phyloP scores from a whole-genome alignment of 30 jellyfish, hydroid and myxozoan species.

The Pseudorhiza aurosa region DNA sequence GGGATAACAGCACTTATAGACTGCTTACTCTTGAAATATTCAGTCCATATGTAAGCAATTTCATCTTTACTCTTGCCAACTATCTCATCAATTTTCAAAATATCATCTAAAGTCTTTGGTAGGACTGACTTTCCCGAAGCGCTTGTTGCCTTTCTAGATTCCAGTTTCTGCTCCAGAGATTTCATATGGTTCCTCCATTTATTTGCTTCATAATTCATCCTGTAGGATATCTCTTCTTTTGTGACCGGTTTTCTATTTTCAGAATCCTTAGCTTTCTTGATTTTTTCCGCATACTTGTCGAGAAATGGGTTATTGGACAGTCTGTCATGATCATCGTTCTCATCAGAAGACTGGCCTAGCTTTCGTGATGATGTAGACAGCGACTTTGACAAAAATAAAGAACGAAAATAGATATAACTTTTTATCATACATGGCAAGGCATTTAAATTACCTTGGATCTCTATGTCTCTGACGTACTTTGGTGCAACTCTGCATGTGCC shows the following conservation, averaged over 20 bases:
- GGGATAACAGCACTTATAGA: conserved; percentile 83
- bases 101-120: conserved; percentile 59
- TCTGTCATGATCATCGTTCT: conserved; percentile 31
- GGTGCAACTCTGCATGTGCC: neutral
- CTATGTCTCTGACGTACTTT: neutral
- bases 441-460: neutral
- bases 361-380: conserved; percentile 8
- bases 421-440: neutral
- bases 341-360: conserved; percentile 22
- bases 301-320: conserved; percentile 69
- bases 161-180: conserved; percentile 42
- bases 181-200: conserved; percentile 52
- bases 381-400: neutral
- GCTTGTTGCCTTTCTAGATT: neutral
- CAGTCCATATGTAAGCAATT: conserved; percentile 80
- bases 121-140: conserved; percentile 46
- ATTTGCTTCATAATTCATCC: conserved; percentile 45
- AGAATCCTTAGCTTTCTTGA: conserved; percentile 36
- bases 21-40: conserved; percentile 65
- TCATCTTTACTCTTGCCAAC: conserved; percentile 51
- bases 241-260: conserved; percentile 8
- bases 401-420: neutral
- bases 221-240: conserved; percentile 24
- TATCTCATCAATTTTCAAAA: conserved; percentile 56
- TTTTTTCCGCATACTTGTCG: conserved; percentile 80